Evolutionary conservation across 2,113 vertebrate species (phyloP), one percentile per base, ranked within the genome.

Genomic region (Heloderma charlesbogerti): DNA sequence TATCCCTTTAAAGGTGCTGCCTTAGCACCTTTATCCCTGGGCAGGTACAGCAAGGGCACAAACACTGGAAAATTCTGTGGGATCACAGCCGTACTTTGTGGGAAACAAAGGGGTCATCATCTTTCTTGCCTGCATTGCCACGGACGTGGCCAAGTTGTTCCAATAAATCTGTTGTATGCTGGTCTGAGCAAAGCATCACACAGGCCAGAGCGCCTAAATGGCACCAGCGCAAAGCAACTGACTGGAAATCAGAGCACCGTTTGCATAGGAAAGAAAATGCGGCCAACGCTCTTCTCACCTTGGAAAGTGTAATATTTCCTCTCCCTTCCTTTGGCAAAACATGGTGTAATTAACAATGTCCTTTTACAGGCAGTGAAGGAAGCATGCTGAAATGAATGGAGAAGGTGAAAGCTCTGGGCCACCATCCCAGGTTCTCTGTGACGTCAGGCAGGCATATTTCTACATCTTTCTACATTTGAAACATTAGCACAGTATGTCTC

Each of bases 1-100:
- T 57, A 9, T 79, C 27, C 63, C 89, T 86, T n/a, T n/a, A 88
- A 91, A 92, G 74, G 87, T 51, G 82, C 83, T 88, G 43, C 34
- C 18, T 29, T 71, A 43, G 34, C 81, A 71, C n/a, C n/a, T 88
- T 88, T 57, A 9, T 79, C 27, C 63, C 89, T 86, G 84, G 45
- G n/a, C 60, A 88, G 66, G 27, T 60, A 71, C 37, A 71, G 81
- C 87, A 79, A 88, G 82, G 81, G 37, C 80, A 37, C 48, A 43
- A 78, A n/a, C 6, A 8, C 31, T 37, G 31, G 18, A 57, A 84
- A 84, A 71, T 45, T 43, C 80, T 77, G 80, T 88, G 29, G 57
- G 72, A 8, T 67, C 72, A 69, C 18, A 84, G 67, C 25, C 3
- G 4, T 43, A 37, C 60, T 54, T 84, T 54, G 51, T 75, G 4